Evolutionary conservation across 2,797 vertebrate species (phyloP), one percentile per base, ranked within the genome.

Genomic region (Coccyzus lansbergi): DNA sequence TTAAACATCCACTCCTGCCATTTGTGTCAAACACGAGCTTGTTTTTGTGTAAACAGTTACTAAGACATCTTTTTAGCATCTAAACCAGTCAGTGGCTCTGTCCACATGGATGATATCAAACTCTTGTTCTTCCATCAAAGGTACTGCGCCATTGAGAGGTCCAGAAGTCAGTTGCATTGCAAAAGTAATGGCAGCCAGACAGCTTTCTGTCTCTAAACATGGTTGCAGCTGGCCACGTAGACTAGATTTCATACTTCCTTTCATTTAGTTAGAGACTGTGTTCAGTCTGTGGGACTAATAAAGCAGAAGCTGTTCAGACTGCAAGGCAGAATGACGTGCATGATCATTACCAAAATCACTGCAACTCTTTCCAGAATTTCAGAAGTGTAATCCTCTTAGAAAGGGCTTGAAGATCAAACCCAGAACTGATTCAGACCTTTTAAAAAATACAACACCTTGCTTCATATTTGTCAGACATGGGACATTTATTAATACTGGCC

Each of bases 121-220:
- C 38, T 19, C 33, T 79, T 83, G 11, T 56, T 92, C 49, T 82
- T 96, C 75, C 83, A 92, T 40, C 16, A 83, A 90, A 95, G 63
- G 11, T 51, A 36, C 46, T 3, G 10, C 48, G 49, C 34, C 31
- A 79, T 86, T 52, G 63, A 86, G 55, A 26, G 56, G 94, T 89
- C 46, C 76, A 90, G 60, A 95, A 95, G 78, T 87, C 77, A 88
- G 81, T 42, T 77, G 33, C 13, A 26, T 40, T 85, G 69, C 51
- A 88, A 77, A 92, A 95, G 58, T 90, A 87, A 91, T 58, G 68
- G 70, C 72, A 85, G 24, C 17, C 15, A n/a, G 12, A 6, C 38
- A 77, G 34, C 9, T 67, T 79, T 60, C 86, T 81, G 7, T 76
- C 59, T 84, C 26, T 56, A 58, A 90, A 40, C 16, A 10, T 42